Evolutionary conservation across 2,113 vertebrate species (phyloP), one percentile per base, ranked within the genome.

Genomic region (Mungos mungo): DNA sequence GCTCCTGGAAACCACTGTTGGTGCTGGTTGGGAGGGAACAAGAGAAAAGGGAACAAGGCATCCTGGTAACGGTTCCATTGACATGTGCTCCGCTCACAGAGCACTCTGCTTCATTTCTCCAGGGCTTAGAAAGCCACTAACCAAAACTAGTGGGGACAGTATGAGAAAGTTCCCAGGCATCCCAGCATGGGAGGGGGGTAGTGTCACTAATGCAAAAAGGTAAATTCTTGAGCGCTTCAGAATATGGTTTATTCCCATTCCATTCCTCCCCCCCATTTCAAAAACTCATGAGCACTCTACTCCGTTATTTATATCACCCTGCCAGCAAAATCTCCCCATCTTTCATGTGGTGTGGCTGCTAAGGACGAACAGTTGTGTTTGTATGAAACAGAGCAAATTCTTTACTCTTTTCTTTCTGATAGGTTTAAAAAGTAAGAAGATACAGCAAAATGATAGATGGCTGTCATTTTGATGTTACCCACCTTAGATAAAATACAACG

Each of bases 401-500:
- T 99, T 98, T 98, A 97, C 97, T 98, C 97, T 98, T 98, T 98
- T 98, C 97, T 99, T 98, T 81, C 98, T 98, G 98, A 98, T 98
- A 99, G 98, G 98, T 98, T 98, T 99, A 98, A 98, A 98, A 98
- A 96, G 91, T 97, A 97, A 80, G 98, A 99, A 98, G 98, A 98
- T 97, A 98, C 98, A 98, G 98, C 97, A 99, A 98, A 99, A 98
- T 98, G 98, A 96, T 98, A 98, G 95, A 91, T 90, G 95, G 87
- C 97, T 98, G 98, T 97, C 98, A 98, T 99, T 98, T 99, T 99
- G 98, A 96, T 98, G 96, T 98, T 98, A 97, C 98, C 97, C 96
- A 98, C 96, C 98, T 98, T 97, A 97, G 98, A 97, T 99, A 99
- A 99, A 99, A 99, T 99, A 99, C 98, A 99, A 98, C 76, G 83